phyloP scores from a whole-genome alignment of 2,888 invertebrate species.

The Tenthredo mesomela region DNA sequence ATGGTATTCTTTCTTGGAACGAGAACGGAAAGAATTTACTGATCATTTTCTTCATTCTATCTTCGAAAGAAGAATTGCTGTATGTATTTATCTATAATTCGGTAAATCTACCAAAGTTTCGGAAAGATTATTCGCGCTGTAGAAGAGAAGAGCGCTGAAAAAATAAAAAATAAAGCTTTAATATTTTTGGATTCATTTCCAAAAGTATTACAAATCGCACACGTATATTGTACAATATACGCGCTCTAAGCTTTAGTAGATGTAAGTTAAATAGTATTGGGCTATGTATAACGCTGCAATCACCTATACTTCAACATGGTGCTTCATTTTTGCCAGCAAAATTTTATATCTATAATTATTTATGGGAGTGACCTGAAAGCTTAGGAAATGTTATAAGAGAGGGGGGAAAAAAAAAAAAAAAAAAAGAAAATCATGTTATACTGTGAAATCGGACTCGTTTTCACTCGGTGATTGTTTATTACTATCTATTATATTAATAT shows the following conservation, averaged over 20 bases:
- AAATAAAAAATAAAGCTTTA: background rate
- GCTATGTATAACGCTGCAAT: background rate
- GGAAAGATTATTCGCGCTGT: background rate
- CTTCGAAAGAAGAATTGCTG: background rate
- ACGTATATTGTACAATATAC: background rate
- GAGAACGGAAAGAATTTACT: background rate
- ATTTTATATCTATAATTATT: background rate
- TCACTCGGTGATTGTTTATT: conserved; percentile 23
- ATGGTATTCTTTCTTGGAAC: background rate
- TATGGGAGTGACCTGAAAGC: background rate
- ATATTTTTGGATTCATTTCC: background rate
- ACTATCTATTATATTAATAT: conserved; percentile 13
- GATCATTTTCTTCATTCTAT: background rate
- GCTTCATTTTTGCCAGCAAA: conserved; percentile 14
- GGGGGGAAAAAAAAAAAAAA: background rate
- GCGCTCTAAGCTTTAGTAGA: conserved; percentile 2
- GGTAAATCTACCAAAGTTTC: conserved; percentile 12
- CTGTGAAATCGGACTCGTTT: background rate
- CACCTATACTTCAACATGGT: conserved; percentile 1
- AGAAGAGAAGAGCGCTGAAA: background rate
- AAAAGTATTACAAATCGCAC: background rate
- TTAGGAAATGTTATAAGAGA: background rate
- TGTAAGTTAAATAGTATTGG: background rate
- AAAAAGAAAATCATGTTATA: background rate
- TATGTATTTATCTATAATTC: conserved; percentile 22